Evolutionary conservation across 2,797 vertebrate genomes (phyloP).

Genomic region (Fistularia commersonii): DNA sequence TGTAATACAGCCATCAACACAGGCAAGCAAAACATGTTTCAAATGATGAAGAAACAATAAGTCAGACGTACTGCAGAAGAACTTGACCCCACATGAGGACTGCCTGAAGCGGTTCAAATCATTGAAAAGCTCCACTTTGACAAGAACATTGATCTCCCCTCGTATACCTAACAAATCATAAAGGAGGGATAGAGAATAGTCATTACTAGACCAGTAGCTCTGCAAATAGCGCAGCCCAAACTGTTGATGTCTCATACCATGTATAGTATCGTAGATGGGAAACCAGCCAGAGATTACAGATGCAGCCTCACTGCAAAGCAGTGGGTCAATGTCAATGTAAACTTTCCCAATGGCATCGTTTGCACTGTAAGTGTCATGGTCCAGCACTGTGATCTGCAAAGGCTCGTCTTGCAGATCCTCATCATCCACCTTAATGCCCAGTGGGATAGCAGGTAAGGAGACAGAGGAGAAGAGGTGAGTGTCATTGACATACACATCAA

Average conservation of each 20-base stretch:
- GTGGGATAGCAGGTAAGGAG: too few species aligned
- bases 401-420: conserved; percentile 97
- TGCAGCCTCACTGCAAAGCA: conserved; percentile 92
- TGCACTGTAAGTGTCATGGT: conserved; percentile 97
- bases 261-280: conserved; percentile 98
- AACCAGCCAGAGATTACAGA: conserved; percentile 98
- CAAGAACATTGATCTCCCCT: conserved; percentile 94
- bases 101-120: conserved; percentile 97
- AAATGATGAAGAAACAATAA: background rate
- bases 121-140: conserved; percentile 99
- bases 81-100: conserved; percentile 97
- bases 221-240: background rate
- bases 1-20: background rate
- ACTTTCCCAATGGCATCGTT: conserved; percentile 99
- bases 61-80: conserved; percentile 93
- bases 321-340: conserved; percentile 97
- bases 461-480: background rate
- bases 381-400: conserved; percentile 95
- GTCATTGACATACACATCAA: too few species aligned
- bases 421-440: conserved; percentile 86
- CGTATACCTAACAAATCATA: conserved; percentile 82
- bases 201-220: background rate
- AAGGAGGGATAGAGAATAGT: background rate
- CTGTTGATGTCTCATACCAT: conserved; percentile 74
- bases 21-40: background rate